phyloP scores from a whole-genome alignment of 2,888 invertebrate species.

The Raillietiella orientalis region DNA sequence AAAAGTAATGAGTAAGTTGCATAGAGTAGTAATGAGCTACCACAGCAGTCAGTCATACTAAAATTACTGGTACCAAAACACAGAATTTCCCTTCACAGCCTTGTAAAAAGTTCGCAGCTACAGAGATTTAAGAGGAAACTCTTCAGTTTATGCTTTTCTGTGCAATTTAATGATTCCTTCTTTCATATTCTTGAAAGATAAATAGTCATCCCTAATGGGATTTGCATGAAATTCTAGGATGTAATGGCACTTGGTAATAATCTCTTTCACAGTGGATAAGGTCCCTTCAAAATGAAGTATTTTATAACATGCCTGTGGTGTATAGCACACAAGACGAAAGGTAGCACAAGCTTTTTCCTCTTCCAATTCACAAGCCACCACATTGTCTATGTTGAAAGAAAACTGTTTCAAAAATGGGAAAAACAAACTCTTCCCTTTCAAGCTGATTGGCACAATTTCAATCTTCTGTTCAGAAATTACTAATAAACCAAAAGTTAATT shows the following conservation, averaged over 20 bases:
- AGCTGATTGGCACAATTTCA: slow-evolving; percentile 50
- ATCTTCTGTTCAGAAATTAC: slow-evolving; percentile 62
- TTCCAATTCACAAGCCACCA: slow-evolving; percentile 53
- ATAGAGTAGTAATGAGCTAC: no score
- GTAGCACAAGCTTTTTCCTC: slow-evolving; percentile 36
- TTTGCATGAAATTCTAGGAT: slow-evolving; percentile 52
- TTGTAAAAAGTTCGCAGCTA: no score
- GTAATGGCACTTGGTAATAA: slow-evolving; percentile 54
- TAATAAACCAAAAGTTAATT: slow-evolving; percentile 8
- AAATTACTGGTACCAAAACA: no score
- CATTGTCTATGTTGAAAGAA: slow-evolving; percentile 48
- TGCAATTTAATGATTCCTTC: no score
- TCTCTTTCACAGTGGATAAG: slow-evolving; percentile 34
- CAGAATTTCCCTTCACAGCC: no score
- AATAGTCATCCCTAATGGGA: slow-evolving; percentile 43
- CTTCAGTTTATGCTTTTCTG: no score
- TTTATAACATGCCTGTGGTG: slow-evolving; percentile 29
- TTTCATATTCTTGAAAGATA: slow-evolving; percentile 37
- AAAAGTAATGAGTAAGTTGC: no score
- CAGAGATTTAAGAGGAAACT: no score
- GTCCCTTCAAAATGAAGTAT: slow-evolving; percentile 65
- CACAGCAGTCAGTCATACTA: no score
- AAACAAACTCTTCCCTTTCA: slow-evolving; percentile 14
- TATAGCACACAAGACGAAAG: slow-evolving; percentile 32
- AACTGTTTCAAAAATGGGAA: slow-evolving; percentile 38